phyloP scores from a whole-genome alignment of 2,888 invertebrate genomes.

The Megalurothrips usitatus region DNA sequence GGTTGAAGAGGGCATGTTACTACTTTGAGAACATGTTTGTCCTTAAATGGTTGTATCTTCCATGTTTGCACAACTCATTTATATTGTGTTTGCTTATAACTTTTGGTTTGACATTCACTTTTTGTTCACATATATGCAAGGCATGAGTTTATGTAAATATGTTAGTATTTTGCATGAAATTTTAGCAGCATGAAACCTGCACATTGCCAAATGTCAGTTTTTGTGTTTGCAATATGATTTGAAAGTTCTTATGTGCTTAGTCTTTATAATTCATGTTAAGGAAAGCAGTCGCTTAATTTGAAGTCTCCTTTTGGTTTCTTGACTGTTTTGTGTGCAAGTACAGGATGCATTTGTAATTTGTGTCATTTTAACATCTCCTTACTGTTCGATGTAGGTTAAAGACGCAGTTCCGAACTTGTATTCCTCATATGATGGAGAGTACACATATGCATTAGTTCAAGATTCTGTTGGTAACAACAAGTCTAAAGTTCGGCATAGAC shows the following conservation, averaged over 20 bases:
- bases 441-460: slow-evolving; percentile 63
- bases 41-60: no score
- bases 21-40: no score
- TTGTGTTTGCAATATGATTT: not conserved
- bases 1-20: no score
- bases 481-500: slow-evolving; percentile 55
- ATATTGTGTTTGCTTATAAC: not conserved
- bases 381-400: slow-evolving; percentile 46
- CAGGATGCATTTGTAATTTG: not conserved
- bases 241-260: not conserved
- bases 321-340: not conserved
- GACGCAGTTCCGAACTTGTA: slow-evolving; percentile 56
- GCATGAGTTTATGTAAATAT: not conserved
- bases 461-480: slow-evolving; percentile 59
- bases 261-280: no score
- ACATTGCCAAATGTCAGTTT: no score
- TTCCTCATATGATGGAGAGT: slow-evolving; percentile 55
- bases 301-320: not conserved
- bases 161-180: not conserved
- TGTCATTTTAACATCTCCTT: slow-evolving; percentile 24
- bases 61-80: not conserved
- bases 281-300: not conserved
- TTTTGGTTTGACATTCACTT: not conserved
- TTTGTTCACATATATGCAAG: not conserved
- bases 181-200: no score